Conservation (phyloP, 2,797 vertebrate genomes). For the Siniperca obscura region DNA sequence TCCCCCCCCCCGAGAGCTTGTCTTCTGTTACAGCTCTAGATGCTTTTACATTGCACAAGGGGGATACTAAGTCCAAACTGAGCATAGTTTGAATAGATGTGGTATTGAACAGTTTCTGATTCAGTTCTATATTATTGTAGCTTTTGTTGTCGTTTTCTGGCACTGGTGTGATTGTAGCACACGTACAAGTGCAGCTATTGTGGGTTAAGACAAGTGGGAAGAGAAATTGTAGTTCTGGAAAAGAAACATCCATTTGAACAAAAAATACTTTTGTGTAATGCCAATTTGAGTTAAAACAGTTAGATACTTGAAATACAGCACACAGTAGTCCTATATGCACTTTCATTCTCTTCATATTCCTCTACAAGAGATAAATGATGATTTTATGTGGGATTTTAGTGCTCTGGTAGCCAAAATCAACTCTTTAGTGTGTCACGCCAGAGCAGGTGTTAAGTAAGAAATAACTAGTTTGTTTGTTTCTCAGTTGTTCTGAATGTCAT, state of each 20-base stretch:
- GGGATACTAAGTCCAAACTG: neutral
- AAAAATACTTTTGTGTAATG: neutral
- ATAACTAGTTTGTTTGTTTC: slow-evolving; percentile 7
- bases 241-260: neutral
- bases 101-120: neutral
- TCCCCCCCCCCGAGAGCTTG: neutral
- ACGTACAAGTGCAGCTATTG: neutral
- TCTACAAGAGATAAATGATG: neutral
- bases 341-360: neutral
- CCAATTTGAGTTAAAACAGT: neutral
- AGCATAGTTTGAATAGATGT: slow-evolving; percentile 25
- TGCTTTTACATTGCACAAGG: slow-evolving; percentile 10
- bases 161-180: neutral
- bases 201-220: neutral
- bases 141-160: slow-evolving; percentile 1
- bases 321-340: neutral
- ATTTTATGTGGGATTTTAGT: neutral
- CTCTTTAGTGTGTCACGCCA: neutral
- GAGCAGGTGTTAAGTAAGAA: neutral
- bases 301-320: neutral
- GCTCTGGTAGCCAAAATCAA: neutral
- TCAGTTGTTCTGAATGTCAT: slow-evolving; percentile 8
- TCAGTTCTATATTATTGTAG: neutral
- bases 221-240: neutral
- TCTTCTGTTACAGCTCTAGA: slow-evolving; percentile 5